These are phyloP conservation scores for Eriocheir sinensis DNA, from an alignment of 1,140 invertebrate species.

Conservation along the genomic window DNA sequence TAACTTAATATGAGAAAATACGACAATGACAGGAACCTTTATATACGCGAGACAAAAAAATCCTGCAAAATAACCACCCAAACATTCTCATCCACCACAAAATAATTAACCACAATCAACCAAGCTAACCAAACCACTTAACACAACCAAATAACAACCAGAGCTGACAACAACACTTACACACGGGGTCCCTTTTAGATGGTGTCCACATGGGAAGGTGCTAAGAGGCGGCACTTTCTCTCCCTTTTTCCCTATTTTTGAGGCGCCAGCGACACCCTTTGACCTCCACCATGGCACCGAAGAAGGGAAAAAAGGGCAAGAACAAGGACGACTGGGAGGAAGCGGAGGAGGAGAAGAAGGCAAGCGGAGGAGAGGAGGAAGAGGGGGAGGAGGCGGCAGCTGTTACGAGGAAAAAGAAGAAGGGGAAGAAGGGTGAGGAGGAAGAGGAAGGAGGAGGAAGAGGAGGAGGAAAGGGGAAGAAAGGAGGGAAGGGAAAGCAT, in stretches of 20 bases:
- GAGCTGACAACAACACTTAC: not conserved
- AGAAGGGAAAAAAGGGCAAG: slow-evolving; percentile 80
- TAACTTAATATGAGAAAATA: too few relatives aligned
- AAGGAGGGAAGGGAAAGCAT: not conserved
- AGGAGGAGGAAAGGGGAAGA: too few relatives aligned
- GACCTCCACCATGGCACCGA: slow-evolving; percentile 74
- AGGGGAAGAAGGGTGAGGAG: not conserved
- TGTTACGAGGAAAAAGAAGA: slow-evolving; percentile 42
- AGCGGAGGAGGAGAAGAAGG: not conserved
- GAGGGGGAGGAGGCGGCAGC: not conserved
- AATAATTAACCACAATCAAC: too few relatives aligned
- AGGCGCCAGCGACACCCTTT: not conserved
- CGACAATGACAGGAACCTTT: too few relatives aligned
- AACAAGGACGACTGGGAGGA: slow-evolving; percentile 78
- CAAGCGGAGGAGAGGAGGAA: not conserved
- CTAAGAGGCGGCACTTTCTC: not conserved
- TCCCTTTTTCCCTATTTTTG: not conserved
- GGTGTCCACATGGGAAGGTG: slow-evolving; percentile 41
- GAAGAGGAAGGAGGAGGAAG: not conserved
- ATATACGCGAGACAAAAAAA: too few relatives aligned
- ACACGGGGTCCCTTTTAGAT: not conserved
- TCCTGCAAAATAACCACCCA: too few relatives aligned
- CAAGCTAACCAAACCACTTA: not conserved
- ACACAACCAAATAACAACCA: not conserved
- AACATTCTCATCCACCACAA: too few relatives aligned